A percentile compares a stretch with the other conserved stretches of the same genome.
phyloP scores from a whole-genome alignment of 35 echinoderm and acorn worm species.

The Heliocidaris erythrogramma region DNA sequence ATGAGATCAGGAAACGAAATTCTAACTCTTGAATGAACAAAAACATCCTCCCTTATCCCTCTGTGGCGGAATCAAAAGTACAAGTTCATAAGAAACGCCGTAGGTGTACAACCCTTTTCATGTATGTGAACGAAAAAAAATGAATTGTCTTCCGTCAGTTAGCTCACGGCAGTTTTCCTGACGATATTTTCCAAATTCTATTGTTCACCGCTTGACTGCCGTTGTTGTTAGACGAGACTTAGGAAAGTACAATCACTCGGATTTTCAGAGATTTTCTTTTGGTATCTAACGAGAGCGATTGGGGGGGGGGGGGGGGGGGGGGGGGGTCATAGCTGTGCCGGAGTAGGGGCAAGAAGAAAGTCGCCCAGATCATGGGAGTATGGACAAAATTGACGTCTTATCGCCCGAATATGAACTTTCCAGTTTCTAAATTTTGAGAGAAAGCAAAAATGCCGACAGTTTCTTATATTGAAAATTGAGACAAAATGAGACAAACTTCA shows the following conservation, averaged over 20 bases:
- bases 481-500: too few species aligned
- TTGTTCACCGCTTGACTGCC: conserved; percentile 16
- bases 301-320: background rate
- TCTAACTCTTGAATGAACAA: background rate
- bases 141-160: background rate
- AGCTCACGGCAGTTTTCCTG: background rate
- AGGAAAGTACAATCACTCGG: conserved; percentile 6
- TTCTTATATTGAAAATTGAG: too few species aligned
- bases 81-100: conserved; percentile 29
- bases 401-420: too few species aligned
- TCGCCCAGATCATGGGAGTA: too few species aligned
- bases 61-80: conserved; percentile 15
- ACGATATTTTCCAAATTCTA: conserved; percentile 21
- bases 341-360: too few species aligned
- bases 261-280: background rate
- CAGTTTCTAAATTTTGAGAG: too few species aligned
- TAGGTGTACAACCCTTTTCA: background rate
- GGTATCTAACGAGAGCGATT: background rate
- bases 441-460: background rate
- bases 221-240: conserved; percentile 10
- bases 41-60: conserved; percentile 6
- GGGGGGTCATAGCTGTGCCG: too few species aligned
- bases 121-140: background rate
- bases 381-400: background rate
- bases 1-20: conserved; percentile 12